Evolutionary conservation across 2,113 vertebrate species (phyloP).

Genomic region (Amia ocellicauda): DNA sequence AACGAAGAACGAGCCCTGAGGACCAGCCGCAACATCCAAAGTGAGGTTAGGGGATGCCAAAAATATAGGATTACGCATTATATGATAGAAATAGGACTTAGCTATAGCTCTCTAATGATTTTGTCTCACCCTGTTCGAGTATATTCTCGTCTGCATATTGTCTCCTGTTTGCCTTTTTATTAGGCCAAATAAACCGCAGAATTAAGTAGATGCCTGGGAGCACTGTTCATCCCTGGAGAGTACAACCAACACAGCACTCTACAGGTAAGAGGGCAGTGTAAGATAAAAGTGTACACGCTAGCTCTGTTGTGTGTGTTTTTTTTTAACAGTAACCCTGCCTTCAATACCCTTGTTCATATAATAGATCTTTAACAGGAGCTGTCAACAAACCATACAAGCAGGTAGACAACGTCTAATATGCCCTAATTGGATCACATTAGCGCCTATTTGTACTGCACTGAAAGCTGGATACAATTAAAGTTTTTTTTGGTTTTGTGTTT

Average conservation of each 20-base stretch:
- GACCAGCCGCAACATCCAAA: no score
- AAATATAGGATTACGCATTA: no score
- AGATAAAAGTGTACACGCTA: neutral
- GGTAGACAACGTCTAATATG: conserved; percentile 43
- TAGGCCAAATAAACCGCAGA: no score
- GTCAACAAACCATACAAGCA: conserved; percentile 68
- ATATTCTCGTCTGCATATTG: no score
- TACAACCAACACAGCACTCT: neutral
- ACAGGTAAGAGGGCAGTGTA: conserved; percentile 26
- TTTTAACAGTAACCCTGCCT: conserved; percentile 57
- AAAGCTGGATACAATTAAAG: conserved; percentile 63
- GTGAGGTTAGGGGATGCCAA: no score
- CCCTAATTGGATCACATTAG: conserved; percentile 58
- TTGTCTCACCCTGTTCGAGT: no score
- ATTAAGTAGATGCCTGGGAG: no score
- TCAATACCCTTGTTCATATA: conserved; percentile 59
- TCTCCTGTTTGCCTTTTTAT: no score
- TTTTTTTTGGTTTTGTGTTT: conserved; percentile 44
- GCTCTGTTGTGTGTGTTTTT: conserved; percentile 56
- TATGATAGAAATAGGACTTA: no score
- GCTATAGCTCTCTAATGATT: no score
- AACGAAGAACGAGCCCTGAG: no score
- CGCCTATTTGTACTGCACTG: conserved; percentile 68
- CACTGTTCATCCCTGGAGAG: no score
- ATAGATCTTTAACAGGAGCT: conserved; percentile 73